Percentiles rank a stretch among this genome's conserved stretches.
Conservation (phyloP, 2,113 vertebrate genomes). For the Noctilio leporinus region DNA sequence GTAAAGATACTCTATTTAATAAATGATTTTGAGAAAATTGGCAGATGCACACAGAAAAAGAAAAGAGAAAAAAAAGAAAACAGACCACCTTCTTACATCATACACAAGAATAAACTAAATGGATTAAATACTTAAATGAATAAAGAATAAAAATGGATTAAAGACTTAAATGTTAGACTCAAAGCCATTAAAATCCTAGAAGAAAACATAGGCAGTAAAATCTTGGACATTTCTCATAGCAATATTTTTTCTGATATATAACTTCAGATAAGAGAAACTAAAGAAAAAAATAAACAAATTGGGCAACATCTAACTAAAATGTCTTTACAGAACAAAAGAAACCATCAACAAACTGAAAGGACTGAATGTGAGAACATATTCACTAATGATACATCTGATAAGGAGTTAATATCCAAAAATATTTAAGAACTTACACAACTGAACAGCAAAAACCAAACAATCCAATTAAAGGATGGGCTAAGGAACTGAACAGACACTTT, state of each 20-base stretch:
- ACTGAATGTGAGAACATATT: not conserved
- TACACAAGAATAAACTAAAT: not conserved
- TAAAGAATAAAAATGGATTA: not conserved
- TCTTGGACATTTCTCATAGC: too few species aligned
- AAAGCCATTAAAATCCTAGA: too few species aligned
- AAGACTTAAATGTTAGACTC: not conserved
- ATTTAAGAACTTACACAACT: not conserved
- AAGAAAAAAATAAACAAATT: not conserved
- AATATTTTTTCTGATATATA: too few species aligned
- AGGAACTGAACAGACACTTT: not conserved
- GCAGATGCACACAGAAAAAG: not conserved
- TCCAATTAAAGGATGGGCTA: not conserved
- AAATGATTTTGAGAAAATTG: not conserved
- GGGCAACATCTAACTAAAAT: not conserved
- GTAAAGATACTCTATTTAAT: not conserved
- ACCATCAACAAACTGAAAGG: not conserved
- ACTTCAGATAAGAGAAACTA: not conserved
- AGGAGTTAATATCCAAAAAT: not conserved
- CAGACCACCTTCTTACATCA: not conserved
- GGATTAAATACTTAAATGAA: not conserved
- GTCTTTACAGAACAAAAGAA: not conserved
- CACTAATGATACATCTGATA: not conserved
- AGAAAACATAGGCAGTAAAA: too few species aligned
- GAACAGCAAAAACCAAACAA: not conserved
- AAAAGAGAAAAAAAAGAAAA: not conserved